Evolutionary conservation across 92 coral and sea anemone species (phyloP).

Genomic region (Umimayanthus chanpuru): DNA sequence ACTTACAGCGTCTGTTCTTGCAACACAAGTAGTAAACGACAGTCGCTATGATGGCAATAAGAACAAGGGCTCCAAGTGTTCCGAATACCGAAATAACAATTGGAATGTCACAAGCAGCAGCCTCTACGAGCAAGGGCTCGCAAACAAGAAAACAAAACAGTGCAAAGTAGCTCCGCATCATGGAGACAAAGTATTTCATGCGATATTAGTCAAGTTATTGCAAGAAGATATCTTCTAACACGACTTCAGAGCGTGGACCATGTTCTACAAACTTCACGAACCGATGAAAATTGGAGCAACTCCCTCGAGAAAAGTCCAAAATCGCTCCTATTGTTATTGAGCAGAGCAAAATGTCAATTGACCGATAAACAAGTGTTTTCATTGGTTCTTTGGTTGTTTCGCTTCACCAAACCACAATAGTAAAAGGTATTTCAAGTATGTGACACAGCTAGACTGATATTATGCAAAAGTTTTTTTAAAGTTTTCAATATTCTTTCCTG

Average conservation of each 20-base stretch:
- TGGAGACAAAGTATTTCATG: neutral
- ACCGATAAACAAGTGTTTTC: neutral
- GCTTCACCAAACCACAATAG: conserved; percentile 55
- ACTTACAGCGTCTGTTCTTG: conserved; percentile 42
- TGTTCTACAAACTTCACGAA: neutral
- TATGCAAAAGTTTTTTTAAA: neutral
- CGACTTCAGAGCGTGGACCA: neutral
- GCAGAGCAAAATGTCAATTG: conserved; percentile 10
- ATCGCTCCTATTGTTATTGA: neutral
- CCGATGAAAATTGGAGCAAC: neutral
- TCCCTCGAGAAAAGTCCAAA: conserved; percentile 3
- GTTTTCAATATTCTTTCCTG: neutral
- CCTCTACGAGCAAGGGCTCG: conserved; percentile 23
- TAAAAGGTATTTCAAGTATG: conserved; percentile 30
- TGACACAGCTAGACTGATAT: neutral
- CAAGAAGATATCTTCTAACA: neutral
- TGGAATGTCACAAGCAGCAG: conserved; percentile 54
- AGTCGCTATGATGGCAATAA: conserved; percentile 49
- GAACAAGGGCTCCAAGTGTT: conserved; percentile 61
- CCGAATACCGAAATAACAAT: conserved; percentile 76
- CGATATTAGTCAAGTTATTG: neutral
- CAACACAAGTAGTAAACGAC: conserved; percentile 67
- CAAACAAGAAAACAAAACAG: neutral
- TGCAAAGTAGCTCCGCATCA: neutral
- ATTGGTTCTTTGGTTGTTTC: conserved; percentile 61